These are phyloP conservation scores for Serinus canaria DNA, from an alignment of 2,113 vertebrate genomes.

Conservation along the genomic window DNA sequence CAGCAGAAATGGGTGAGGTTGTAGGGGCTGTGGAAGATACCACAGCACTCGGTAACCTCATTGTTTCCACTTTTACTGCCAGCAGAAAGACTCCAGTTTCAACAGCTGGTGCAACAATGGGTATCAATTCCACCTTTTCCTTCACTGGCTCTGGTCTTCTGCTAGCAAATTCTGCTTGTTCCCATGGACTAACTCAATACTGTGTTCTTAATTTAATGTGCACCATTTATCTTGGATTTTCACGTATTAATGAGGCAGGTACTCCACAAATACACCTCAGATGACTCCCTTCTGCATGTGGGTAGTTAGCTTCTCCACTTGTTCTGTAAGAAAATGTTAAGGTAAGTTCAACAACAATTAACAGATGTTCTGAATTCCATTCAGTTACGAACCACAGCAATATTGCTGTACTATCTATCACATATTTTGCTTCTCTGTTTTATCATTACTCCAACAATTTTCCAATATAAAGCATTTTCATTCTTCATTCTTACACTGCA, in stretches of 20 bases:
- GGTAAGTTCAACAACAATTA: not conserved
- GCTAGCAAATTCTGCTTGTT: not conserved
- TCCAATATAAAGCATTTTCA: not conserved
- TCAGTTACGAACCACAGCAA: not conserved
- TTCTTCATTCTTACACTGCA: not conserved
- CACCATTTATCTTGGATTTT: not conserved
- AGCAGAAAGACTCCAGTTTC: not conserved
- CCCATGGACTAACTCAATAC: not conserved
- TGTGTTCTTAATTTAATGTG: not conserved
- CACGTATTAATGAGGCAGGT: not conserved
- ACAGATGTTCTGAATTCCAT: not conserved
- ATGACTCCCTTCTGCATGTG: not conserved
- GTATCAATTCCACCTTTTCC: not conserved
- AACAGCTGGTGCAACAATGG: not conserved
- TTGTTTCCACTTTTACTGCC: not conserved
- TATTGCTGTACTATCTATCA: not conserved
- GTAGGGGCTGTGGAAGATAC: not conserved
- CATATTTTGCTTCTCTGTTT: not conserved
- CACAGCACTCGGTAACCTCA: not conserved
- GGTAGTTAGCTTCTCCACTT: not conserved
- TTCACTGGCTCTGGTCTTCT: not conserved
- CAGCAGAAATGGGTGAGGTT: not conserved
- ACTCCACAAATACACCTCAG: not conserved
- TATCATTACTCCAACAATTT: not conserved
- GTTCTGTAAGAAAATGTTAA: not conserved